These are phyloP conservation scores for Rhabdomys dilectus DNA, from an alignment of 2,113 vertebrate species.

Conservation along the genomic window DNA sequence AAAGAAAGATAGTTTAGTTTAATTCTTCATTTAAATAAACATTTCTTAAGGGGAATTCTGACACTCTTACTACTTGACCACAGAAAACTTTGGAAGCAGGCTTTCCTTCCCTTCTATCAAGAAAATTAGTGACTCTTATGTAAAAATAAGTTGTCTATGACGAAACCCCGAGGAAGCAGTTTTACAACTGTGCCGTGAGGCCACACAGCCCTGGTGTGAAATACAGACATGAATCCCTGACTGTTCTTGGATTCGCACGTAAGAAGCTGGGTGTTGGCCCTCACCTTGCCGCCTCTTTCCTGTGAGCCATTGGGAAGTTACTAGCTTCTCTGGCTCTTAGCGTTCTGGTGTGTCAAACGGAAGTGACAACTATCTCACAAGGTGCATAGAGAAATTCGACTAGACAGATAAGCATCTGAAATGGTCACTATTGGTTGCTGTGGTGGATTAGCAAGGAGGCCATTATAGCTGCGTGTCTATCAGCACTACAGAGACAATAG, in stretches of 20 bases:
- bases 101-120: not conserved
- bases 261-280: not conserved
- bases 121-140: not conserved
- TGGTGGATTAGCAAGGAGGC: not conserved
- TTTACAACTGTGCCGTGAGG: not conserved
- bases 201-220: not conserved
- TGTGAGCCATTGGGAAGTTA: not conserved
- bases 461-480: not conserved
- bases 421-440: not conserved
- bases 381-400: not conserved
- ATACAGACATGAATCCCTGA: not conserved
- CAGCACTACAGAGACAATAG: not conserved
- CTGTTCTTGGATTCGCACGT: not conserved
- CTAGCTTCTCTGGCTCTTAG: constrained; percentile 44
- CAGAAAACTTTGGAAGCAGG: constrained; percentile 47
- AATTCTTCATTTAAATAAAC: constrained; percentile 2
- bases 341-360: constrained; percentile 18
- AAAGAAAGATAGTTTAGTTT: constrained; percentile 3
- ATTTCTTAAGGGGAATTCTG: constrained; percentile 33
- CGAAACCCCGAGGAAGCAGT: constrained; percentile 28
- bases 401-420: constrained; percentile 1
- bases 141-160: constrained; percentile 41
- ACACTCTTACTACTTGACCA: not conserved
- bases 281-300: not conserved
- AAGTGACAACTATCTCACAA: not conserved